phyloP scores from a whole-genome alignment of 2,888 invertebrate species.

The Eupsilia transversa region DNA sequence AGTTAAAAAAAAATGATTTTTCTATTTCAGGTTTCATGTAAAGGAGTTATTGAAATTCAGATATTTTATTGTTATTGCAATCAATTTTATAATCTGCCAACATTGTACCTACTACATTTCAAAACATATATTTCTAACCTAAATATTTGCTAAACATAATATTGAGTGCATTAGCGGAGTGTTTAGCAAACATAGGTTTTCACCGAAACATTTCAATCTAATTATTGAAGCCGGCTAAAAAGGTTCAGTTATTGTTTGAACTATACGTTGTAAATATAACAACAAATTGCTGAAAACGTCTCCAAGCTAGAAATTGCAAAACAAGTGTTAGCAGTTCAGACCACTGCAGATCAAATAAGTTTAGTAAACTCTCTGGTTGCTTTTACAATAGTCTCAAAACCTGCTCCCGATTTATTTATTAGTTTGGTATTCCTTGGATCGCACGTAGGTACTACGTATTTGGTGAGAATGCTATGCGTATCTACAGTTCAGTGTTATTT shows the following conservation, averaged over 20 bases:
- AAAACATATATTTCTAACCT: background rate
- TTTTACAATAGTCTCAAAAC: constrained; percentile 59
- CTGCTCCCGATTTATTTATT: constrained; percentile 55
- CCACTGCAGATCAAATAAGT: constrained; percentile 64
- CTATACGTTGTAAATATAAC: background rate
- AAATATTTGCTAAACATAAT: constrained; percentile 14
- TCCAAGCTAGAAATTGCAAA: constrained; percentile 50
- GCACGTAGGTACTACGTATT: constrained; percentile 27
- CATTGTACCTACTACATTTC: background rate
- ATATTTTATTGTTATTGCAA: background rate
- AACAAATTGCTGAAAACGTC: constrained; percentile 35
- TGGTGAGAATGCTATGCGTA: constrained; percentile 32
- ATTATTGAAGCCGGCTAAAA: constrained; percentile 2
- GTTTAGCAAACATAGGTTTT: constrained; percentile 15
- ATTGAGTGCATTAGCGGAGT: background rate
- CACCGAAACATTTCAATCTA: constrained; percentile 12
- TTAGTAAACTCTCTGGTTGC: constrained; percentile 60
- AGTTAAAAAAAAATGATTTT: background rate
- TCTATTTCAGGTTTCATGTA: background rate
- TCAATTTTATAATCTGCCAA: background rate
- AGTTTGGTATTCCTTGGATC: constrained; percentile 45
- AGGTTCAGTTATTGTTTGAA: background rate
- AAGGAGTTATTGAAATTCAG: background rate
- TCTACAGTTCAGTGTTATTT: constrained; percentile 8
- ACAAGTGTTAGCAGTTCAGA: constrained; percentile 56